Evolutionary conservation across 2,888 invertebrate genomes (phyloP).

Genomic region (Sphaerophoria taeniata): DNA sequence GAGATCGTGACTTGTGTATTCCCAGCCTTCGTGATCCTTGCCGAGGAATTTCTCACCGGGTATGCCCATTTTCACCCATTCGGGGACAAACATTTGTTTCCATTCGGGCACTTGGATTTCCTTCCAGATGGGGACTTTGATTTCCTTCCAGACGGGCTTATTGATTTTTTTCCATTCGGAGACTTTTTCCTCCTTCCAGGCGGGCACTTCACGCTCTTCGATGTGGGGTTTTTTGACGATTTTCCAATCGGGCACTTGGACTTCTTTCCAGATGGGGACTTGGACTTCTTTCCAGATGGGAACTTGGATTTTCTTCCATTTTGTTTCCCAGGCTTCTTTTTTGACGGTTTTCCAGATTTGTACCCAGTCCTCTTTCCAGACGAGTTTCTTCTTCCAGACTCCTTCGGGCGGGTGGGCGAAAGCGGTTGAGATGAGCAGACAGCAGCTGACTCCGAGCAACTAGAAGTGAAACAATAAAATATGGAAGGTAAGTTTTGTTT

Average conservation of each 20-base stretch:
- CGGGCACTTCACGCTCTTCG: conserved; percentile 90
- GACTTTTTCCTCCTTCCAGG: conserved; percentile 89
- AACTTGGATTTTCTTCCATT: conserved; percentile 89
- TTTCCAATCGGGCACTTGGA: conserved; percentile 90
- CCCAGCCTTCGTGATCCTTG: conserved; percentile 92
- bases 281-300: conserved; percentile 91
- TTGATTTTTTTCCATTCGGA: conserved; percentile 86
- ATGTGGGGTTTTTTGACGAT: conserved; percentile 84
- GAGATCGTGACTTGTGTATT: conserved; percentile 92
- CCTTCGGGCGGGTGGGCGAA: conserved; percentile 85
- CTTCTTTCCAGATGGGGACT: conserved; percentile 90
- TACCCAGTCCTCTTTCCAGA: conserved; percentile 92
- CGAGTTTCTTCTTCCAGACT: conserved; percentile 91
- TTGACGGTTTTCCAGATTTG: conserved; percentile 89
- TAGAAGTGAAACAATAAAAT: conserved; percentile 63
- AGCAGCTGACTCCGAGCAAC: conserved; percentile 81
- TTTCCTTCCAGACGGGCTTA: conserved; percentile 85
- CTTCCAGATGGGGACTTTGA: conserved; percentile 88
- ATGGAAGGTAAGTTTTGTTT: too few relatives aligned
- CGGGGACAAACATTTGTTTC: conserved; percentile 86
- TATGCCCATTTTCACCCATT: conserved; percentile 86
- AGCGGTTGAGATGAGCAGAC: conserved; percentile 79
- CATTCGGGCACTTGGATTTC: conserved; percentile 84
- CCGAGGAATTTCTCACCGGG: conserved; percentile 92
- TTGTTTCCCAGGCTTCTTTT: conserved; percentile 89